phyloP scores from a whole-genome alignment of 1,140 invertebrate genomes.

The Stenopsyche tienmushanensis region DNA sequence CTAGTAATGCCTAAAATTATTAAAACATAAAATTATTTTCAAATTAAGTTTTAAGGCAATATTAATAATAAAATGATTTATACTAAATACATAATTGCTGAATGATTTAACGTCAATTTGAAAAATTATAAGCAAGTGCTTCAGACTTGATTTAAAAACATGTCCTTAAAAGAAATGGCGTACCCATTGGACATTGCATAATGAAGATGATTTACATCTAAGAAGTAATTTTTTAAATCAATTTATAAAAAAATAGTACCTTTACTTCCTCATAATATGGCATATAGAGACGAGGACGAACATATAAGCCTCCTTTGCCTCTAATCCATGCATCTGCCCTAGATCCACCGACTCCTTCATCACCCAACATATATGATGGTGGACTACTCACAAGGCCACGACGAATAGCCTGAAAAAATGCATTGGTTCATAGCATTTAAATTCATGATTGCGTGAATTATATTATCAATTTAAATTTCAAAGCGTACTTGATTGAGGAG shows the following conservation, averaged over 20 bases:
- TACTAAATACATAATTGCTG: neutral
- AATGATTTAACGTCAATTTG: constrained; percentile 17
- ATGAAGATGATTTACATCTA: neutral
- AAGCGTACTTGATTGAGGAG: constrained; percentile 68
- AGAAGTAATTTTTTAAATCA: neutral
- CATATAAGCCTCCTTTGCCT: constrained; percentile 75
- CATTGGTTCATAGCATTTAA: too few species aligned
- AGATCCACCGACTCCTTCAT: constrained; percentile 43
- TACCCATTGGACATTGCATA: neutral
- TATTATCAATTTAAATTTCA: too few species aligned
- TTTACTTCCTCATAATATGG: constrained; percentile 94
- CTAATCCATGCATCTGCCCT: constrained; percentile 86
- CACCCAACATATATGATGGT: constrained; percentile 83
- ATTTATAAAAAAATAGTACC: constrained; percentile 51
- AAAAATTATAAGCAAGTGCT: neutral
- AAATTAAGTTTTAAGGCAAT: neutral
- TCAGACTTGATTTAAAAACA: neutral
- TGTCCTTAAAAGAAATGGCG: neutral
- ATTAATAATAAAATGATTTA: neutral
- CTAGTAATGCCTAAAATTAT: constrained; percentile 72
- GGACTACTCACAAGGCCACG: constrained; percentile 83
- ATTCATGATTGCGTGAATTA: too few species aligned
- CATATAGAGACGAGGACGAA: constrained; percentile 85
- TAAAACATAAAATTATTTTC: constrained; percentile 17
- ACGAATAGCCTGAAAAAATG: constrained; percentile 67